Percentiles rank a stretch among this genome's conserved stretches.
These are phyloP conservation scores for Homalodisca vitripennis DNA, from an alignment of 1,140 invertebrate genomes.

Conservation along the genomic window DNA sequence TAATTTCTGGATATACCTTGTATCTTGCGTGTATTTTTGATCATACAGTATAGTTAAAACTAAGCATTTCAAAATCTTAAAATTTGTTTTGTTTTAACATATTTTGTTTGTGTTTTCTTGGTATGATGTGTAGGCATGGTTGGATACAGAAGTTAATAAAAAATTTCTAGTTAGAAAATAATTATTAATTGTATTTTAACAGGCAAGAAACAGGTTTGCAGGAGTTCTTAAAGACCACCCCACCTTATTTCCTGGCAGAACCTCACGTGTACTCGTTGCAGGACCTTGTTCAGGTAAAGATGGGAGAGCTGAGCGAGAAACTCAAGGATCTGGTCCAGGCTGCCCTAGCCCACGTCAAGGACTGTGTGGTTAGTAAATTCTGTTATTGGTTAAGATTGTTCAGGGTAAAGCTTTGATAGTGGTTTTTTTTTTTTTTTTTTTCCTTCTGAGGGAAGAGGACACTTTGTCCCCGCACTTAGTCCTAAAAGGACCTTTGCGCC, in stretches of 20 bases:
- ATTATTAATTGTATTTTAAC: slow-evolving; percentile 27
- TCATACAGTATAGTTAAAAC: too few relatives aligned
- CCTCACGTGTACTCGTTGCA: slow-evolving; percentile 73
- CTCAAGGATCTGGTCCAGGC: slow-evolving; percentile 60
- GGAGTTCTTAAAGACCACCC: slow-evolving; percentile 56
- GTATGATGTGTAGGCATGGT: not conserved
- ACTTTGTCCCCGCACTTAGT: too few relatives aligned
- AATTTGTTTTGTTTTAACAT: not conserved
- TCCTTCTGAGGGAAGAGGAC: too few relatives aligned
- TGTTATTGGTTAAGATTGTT: not conserved
- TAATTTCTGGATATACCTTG: too few relatives aligned
- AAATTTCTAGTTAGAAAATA: too few relatives aligned
- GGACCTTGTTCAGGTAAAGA: slow-evolving; percentile 69
- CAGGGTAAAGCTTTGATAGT: not conserved
- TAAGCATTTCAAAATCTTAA: not conserved
- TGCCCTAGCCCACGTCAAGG: slow-evolving; percentile 61
- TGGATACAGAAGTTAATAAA: too few relatives aligned
- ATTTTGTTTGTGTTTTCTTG: not conserved
- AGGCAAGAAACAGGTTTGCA: slow-evolving; percentile 54
- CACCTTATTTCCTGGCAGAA: slow-evolving; percentile 61
- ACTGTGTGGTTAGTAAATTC: slow-evolving; percentile 61
- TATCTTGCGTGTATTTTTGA: too few relatives aligned
- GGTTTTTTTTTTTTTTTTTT: too few relatives aligned
- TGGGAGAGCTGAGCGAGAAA: slow-evolving; percentile 57
- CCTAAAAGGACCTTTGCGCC: too few relatives aligned